Conservation (phyloP, 2,113 vertebrate genomes). For the Irena cyanogastra region DNA sequence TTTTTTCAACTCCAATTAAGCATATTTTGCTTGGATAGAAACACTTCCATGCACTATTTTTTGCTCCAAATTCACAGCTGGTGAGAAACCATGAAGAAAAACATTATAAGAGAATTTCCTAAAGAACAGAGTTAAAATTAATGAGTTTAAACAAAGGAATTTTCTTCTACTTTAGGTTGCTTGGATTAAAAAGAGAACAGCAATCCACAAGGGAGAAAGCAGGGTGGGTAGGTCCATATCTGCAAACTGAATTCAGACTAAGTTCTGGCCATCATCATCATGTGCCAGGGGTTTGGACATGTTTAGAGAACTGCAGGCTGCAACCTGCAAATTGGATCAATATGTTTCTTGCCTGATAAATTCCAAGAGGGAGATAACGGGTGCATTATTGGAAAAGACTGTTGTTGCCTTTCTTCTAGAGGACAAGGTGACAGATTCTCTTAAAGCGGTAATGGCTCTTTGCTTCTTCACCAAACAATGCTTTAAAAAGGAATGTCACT, state of each 20-base stretch:
- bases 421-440: slow-evolving; percentile 49
- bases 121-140: background rate
- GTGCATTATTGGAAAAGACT: slow-evolving; percentile 43
- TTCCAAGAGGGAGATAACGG: slow-evolving; percentile 29
- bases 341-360: slow-evolving; percentile 58
- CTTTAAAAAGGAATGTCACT: background rate
- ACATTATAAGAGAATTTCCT: background rate
- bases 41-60: background rate
- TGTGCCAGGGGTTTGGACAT: background rate
- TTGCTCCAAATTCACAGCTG: background rate
- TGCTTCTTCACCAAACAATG: background rate
- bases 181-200: background rate
- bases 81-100: background rate
- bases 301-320: slow-evolving; percentile 22
- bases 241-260: background rate
- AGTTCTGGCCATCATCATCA: slow-evolving; percentile 20
- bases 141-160: background rate
- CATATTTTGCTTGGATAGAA: background rate
- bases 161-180: background rate
- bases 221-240: background rate
- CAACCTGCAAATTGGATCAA: slow-evolving; percentile 60
- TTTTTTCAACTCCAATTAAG: background rate
- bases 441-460: background rate
- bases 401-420: slow-evolving; percentile 43
- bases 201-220: background rate